Evolutionary conservation across 2,888 invertebrate genomes (phyloP), one percentile per base, ranked within the genome.

Genomic region (Actias luna): DNA sequence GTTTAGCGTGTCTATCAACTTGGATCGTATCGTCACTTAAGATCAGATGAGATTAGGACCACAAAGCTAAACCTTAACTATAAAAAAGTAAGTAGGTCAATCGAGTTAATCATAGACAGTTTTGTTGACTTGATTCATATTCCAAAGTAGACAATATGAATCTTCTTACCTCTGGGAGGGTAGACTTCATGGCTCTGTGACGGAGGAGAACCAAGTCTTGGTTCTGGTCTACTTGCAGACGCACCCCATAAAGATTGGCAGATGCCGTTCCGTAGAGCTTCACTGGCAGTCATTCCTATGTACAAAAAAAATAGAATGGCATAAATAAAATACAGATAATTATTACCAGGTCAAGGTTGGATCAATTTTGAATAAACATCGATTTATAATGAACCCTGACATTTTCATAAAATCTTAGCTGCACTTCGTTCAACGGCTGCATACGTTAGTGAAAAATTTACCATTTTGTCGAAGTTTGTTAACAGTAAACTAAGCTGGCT

Each of bases 211-310:
- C 80, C 75, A 0, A 85, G 69, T 14, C 88, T 77, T 0, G 85
- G 82, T 39, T 89, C 91, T 0, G 84, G 75, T 1, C 89, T 80
- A n/a, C 81, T 81, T 5, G 83, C 80, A 0, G 85, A 80, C 0
- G 88, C 85, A 1, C 89, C 88, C 93, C 93, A 93, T 0, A 92
- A 75, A 0, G 92, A 89, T 46, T 90, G 90, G 57, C 92, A 89
- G 22, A 92, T 75, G 0, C 93, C 87, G 67, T 70, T 90, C 8
- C 92, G 76, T 1, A 92, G 74, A 0, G 92, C 92, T 67, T 92
- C 92, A 60, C 90, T 91, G 0, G 92, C 92, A 65, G 89, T 74
- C 25, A 91, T 72, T 62, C 92, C 92, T 92, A 83, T 1, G 4
- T 39, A 63, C 27, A 60, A 57, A 12, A 50, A 22, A 22, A 46